phyloP scores from a whole-genome alignment of 2,888 invertebrate genomes.

The Thera obeliscata region DNA sequence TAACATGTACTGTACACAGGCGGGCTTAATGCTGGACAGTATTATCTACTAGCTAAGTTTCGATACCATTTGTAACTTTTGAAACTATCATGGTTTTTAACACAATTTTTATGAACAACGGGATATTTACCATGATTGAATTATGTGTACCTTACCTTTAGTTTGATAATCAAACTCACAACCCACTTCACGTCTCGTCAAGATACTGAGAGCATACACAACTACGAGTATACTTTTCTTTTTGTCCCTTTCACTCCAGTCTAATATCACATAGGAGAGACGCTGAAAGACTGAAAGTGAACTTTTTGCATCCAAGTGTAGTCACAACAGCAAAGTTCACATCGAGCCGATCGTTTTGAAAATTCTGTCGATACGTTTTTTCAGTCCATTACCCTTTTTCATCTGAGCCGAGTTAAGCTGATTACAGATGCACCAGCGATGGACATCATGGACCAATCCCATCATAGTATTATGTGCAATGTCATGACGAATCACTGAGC shows the following conservation, averaged over 20 bases:
- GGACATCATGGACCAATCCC: conserved; percentile 54
- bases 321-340: conserved; percentile 15
- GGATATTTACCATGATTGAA: too few species aligned
- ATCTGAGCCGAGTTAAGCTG: conserved; percentile 68
- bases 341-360: conserved; percentile 27
- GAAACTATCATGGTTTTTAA: too few species aligned
- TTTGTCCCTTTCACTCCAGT: background rate
- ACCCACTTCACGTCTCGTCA: too few species aligned
- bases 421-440: conserved; percentile 65
- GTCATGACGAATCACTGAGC: conserved; percentile 16
- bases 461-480: conserved; percentile 30
- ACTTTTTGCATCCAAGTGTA: background rate
- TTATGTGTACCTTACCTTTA: too few species aligned
- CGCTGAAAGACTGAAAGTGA: background rate
- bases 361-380: conserved; percentile 48
- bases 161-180: too few species aligned
- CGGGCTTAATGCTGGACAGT: too few species aligned
- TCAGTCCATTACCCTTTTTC: conserved; percentile 74
- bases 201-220: too few species aligned
- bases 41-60: too few species aligned
- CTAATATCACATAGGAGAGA: background rate
- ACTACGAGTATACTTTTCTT: too few species aligned
- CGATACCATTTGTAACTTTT: too few species aligned
- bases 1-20: too few species aligned
- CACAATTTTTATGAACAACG: too few species aligned